Conservation (phyloP, 1,140 invertebrate species). For the Epicauta chinensis region DNA sequence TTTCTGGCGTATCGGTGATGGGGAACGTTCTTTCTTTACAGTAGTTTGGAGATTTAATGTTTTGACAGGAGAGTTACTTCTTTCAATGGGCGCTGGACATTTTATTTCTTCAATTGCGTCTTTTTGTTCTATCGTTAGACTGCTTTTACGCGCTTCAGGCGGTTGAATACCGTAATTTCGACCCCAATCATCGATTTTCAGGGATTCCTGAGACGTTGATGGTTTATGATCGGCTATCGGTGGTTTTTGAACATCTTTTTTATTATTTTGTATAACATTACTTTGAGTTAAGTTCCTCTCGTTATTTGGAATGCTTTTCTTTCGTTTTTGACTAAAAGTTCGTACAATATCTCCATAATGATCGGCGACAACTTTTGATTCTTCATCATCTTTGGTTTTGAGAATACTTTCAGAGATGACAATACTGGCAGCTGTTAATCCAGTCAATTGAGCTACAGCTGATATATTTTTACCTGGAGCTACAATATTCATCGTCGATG, state of each 20-base stretch:
- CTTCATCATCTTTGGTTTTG: constrained; percentile 46
- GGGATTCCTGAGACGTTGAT: too few species aligned
- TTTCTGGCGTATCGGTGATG: not conserved
- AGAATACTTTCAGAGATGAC: constrained; percentile 33
- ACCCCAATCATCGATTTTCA: too few species aligned
- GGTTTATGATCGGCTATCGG: too few species aligned
- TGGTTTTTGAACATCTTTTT: too few species aligned
- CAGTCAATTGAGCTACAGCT: constrained; percentile 30
- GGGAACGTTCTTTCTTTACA: too few species aligned
- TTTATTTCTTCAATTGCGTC: too few species aligned
- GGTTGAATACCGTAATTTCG: too few species aligned
- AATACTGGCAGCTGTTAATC: constrained; percentile 38
- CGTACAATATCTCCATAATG: constrained; percentile 75
- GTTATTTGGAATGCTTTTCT: constrained; percentile 37
- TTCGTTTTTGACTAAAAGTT: constrained; percentile 49
- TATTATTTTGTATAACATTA: too few species aligned
- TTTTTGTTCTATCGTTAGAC: not conserved
- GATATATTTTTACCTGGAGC: constrained; percentile 9
- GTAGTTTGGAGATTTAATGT: too few species aligned
- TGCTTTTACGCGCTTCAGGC: not conserved
- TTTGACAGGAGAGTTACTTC: too few species aligned
- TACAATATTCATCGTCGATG: constrained; percentile 2
- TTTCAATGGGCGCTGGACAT: too few species aligned
- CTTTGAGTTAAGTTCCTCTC: too few species aligned
- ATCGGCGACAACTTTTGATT: constrained; percentile 63